Evolutionary conservation across 2,797 vertebrate species (phyloP), one percentile per base, ranked within the genome.

Genomic region (Myripristis jacobus): DNA sequence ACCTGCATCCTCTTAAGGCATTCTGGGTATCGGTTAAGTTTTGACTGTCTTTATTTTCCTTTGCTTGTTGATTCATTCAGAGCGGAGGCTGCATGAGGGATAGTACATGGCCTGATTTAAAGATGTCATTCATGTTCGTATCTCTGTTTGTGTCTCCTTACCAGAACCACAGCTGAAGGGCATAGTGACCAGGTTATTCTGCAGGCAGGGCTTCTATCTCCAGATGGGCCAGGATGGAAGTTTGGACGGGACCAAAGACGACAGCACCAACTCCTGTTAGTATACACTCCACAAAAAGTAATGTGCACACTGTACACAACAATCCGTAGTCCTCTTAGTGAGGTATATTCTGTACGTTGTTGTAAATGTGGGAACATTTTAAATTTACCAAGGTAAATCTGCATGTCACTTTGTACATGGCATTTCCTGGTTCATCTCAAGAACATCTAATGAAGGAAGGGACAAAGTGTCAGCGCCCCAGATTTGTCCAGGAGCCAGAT

Each of bases 111-210:
- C 13, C 4, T 34, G 34, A 34, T 34, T 16, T 41, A 11, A 65
- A 29, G 3, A 25, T 53, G 9, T 21, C 44, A n/a, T 47, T 47
- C 1, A 13, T 63, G 27, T 12, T 7, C 61, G 6, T 74, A n/a
- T 70, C 16, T 27, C 22, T 80, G 36, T 85, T 3, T 85, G 24
- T 74, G 50, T 81, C 12, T 60, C 1, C 93, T 91, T 92, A 93
- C 87, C 93, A 98, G 97, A 98, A 97, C 96, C 97, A 92, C 97
- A 99, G 95, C 97, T 99, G 94, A 99, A 98, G 96, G 97, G 97
- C 86, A 99, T 99, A 94, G 97, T 99, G 96, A 99, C 97, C 95
- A 96, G 97, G 94, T 96, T 99, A 96, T 98, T 98, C 93, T 98
- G 97, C 96, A 96, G 97, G 92, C 97, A 99, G 95, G 97, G 97